phyloP scores from a whole-genome alignment of 2,888 invertebrate genomes.

The Tridacna gigas region DNA sequence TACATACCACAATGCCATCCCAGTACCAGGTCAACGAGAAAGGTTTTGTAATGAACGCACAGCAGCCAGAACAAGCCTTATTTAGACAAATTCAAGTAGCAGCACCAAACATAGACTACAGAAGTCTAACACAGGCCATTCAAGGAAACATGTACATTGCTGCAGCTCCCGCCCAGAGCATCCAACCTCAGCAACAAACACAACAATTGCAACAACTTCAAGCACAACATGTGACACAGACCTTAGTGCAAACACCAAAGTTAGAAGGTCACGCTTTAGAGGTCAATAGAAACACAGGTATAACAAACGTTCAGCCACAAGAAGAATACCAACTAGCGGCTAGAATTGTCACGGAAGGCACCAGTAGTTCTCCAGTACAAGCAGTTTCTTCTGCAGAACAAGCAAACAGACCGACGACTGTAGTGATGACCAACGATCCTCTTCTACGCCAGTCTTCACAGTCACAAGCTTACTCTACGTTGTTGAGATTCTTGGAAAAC shows the following conservation, averaged over 20 bases:
- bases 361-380: slow-evolving; percentile 4
- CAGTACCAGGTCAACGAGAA: slow-evolving; percentile 63
- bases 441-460: slow-evolving; percentile 55
- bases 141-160: slow-evolving; percentile 62
- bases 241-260: slow-evolving; percentile 54
- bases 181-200: slow-evolving; percentile 53
- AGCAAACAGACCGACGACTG: slow-evolving; percentile 49
- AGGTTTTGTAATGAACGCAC: slow-evolving; percentile 55
- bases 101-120: slow-evolving; percentile 64
- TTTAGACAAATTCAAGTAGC: slow-evolving; percentile 56
- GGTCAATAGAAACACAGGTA: slow-evolving; percentile 29
- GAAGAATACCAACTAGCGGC: slow-evolving; percentile 62
- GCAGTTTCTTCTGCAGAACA: slow-evolving; percentile 46
- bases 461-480: slow-evolving; percentile 66
- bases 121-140: slow-evolving; percentile 63
- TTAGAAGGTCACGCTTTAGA: slow-evolving; percentile 44
- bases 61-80: slow-evolving; percentile 46
- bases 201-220: slow-evolving; percentile 52
- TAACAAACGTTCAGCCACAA: slow-evolving; percentile 49
- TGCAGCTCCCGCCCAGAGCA: slow-evolving; percentile 48
- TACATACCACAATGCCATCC: slow-evolving; percentile 47
- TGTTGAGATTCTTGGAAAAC: slow-evolving; percentile 68
- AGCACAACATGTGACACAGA: slow-evolving; percentile 54
- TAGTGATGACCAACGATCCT: slow-evolving; percentile 52
- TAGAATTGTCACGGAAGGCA: slow-evolving; percentile 20